phyloP scores from a whole-genome alignment of 2,797 vertebrate species.

The Typhlichthys subterraneus region DNA sequence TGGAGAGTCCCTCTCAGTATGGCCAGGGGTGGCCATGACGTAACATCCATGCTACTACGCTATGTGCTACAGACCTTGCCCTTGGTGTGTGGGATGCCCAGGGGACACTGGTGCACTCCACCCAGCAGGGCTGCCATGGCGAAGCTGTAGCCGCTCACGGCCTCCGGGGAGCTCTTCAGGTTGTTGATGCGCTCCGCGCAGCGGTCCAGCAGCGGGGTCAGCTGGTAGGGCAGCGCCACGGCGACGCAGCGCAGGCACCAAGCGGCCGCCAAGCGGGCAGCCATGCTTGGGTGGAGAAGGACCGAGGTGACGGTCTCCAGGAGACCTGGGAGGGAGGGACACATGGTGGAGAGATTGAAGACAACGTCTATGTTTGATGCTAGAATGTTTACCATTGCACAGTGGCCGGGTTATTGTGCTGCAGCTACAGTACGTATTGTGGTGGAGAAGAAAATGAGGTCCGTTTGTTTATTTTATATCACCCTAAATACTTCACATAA shows the following conservation, averaged over 20 bases:
- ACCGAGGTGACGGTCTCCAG: constrained; percentile 95
- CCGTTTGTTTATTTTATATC: too few relatives aligned
- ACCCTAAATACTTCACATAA: too few relatives aligned
- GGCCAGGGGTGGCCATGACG: too few relatives aligned
- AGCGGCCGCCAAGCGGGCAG: constrained; percentile 91
- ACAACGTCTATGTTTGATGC: too few relatives aligned
- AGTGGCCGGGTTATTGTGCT: not conserved
- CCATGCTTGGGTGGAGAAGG: constrained; percentile 97
- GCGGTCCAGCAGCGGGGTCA: constrained; percentile 92
- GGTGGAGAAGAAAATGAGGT: too few relatives aligned
- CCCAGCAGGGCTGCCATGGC: constrained; percentile 96
- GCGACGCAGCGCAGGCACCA: constrained; percentile 97
- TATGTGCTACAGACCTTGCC: constrained; percentile 85
- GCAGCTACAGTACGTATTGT: too few relatives aligned
- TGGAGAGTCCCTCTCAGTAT: too few relatives aligned
- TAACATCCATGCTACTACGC: not conserved
- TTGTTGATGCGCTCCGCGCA: constrained; percentile 96
- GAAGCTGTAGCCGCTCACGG: constrained; percentile 98
- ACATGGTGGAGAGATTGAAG: too few relatives aligned
- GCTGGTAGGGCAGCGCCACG: constrained; percentile 92
- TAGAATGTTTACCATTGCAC: not conserved
- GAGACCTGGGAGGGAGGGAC: constrained; percentile 77
- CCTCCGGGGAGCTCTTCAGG: constrained; percentile 95
- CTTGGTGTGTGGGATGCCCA: constrained; percentile 96
- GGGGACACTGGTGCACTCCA: constrained; percentile 94